These are phyloP conservation scores for Molanna angustata DNA, from an alignment of 2,888 invertebrate species.

Conservation along the genomic window DNA sequence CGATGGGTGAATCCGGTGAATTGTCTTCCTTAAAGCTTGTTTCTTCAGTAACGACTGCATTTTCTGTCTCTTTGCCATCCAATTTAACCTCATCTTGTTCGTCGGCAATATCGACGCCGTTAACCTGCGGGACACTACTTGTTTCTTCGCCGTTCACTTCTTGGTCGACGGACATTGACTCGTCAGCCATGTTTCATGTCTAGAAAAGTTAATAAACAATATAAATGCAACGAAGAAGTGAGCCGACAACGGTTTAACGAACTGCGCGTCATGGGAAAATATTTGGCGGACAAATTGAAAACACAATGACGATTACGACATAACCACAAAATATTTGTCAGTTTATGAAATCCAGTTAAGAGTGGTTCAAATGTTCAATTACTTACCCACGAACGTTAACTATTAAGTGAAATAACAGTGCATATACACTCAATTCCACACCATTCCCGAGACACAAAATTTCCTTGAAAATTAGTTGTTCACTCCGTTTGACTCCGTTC, in stretches of 20 bases:
- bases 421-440: too few relatives aligned
- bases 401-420: too few relatives aligned
- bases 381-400: too few relatives aligned
- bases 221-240: slow-evolving; percentile 8
- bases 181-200: slow-evolving; percentile 28
- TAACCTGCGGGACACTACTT: slow-evolving; percentile 16
- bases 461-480: too few relatives aligned
- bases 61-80: slow-evolving; percentile 19
- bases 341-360: background rate
- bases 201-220: slow-evolving; percentile 9
- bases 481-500: too few relatives aligned
- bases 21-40: background rate
- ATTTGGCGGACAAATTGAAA: slow-evolving; percentile 23
- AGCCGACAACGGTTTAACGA: slow-evolving; percentile 21
- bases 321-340: slow-evolving; percentile 19
- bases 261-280: slow-evolving; percentile 29
- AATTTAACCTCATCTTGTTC: slow-evolving; percentile 17
- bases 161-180: slow-evolving; percentile 18
- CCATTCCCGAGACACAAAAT: too few relatives aligned
- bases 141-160: slow-evolving; percentile 19
- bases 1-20: slow-evolving; percentile 6
- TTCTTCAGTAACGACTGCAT: slow-evolving; percentile 3
- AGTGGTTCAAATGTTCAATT: too few relatives aligned
- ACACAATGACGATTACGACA: slow-evolving; percentile 19
- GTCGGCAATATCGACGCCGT: slow-evolving; percentile 21